These are phyloP conservation scores for Acanthoscelides obtectus DNA, from an alignment of 2,888 invertebrate species.

Conservation along the genomic window DNA sequence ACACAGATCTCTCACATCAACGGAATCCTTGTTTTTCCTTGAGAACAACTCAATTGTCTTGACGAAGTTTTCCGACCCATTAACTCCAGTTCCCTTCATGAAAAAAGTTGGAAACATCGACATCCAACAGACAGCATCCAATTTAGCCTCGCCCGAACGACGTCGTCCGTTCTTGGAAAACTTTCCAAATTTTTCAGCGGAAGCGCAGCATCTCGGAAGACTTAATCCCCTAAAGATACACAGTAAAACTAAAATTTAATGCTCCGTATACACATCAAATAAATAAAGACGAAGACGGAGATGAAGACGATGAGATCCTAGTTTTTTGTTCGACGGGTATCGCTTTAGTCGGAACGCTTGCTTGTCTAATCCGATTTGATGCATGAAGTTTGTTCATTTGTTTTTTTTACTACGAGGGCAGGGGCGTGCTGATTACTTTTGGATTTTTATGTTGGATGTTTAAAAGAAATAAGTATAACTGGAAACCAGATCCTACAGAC, in stretches of 20 bases:
- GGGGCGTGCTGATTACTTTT: not conserved
- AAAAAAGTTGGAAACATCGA: not conserved
- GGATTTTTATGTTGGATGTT: too few relatives aligned
- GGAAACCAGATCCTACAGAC: too few relatives aligned
- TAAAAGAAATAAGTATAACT: too few relatives aligned
- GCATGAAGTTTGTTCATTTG: not conserved
- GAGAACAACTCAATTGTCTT: not conserved
- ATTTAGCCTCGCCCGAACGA: not conserved
- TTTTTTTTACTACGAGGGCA: not conserved
- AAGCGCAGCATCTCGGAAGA: not conserved
- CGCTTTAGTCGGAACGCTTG: not conserved
- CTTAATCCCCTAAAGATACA: not conserved
- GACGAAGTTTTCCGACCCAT: not conserved
- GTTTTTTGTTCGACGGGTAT: not conserved
- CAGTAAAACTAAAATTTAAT: not conserved
- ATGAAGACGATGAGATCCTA: not conserved
- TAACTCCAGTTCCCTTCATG: not conserved
- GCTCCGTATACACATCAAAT: not conserved
- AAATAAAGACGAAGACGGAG: not conserved
- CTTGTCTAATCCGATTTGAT: not conserved
- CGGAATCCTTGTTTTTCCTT: not conserved
- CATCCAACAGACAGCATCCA: not conserved
- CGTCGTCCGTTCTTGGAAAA: not conserved
- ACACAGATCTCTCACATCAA: not conserved
- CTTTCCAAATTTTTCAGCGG: not conserved